phyloP scores from a whole-genome alignment of 2,888 invertebrate genomes.

The Dryobotodes eremita region DNA sequence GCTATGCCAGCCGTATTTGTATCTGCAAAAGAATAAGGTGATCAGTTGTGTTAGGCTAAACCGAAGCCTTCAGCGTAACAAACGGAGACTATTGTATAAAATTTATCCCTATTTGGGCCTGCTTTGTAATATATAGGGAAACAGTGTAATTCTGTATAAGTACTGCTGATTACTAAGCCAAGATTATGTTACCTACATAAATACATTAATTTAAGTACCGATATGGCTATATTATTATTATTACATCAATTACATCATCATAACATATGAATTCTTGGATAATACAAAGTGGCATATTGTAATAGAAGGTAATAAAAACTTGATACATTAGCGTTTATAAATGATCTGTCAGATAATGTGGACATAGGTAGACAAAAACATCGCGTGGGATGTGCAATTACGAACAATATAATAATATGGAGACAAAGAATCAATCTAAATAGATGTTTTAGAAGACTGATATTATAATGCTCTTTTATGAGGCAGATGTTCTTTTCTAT shows the following conservation, averaged over 20 bases:
- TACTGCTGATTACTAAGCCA: background rate
- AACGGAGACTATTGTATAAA: background rate
- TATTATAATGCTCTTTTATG: background rate
- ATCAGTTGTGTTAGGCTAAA: background rate
- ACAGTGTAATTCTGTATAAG: background rate
- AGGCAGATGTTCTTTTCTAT: constrained; percentile 12
- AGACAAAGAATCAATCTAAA: constrained; percentile 27
- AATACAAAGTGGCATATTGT: constrained; percentile 34
- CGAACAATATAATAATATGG: constrained; percentile 21
- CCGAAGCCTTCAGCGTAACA: background rate
- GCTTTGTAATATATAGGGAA: background rate
- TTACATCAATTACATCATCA: constrained; percentile 38
- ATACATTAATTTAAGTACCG: constrained; percentile 16
- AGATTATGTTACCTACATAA: constrained; percentile 35
- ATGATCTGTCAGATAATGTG: constrained; percentile 31
- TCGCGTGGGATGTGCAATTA: constrained; percentile 41
- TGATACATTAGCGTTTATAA: constrained; percentile 42
- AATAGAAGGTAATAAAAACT: constrained; percentile 46
- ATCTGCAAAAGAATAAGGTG: background rate
- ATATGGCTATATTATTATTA: constrained; percentile 18
- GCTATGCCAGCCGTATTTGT: background rate
- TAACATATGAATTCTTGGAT: constrained; percentile 12
- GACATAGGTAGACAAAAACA: constrained; percentile 27
- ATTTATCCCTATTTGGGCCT: background rate
- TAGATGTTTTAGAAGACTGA: background rate